Evolutionary conservation across 2,888 invertebrate species (phyloP).

Genomic region (Lasioglossum calceatum): DNA sequence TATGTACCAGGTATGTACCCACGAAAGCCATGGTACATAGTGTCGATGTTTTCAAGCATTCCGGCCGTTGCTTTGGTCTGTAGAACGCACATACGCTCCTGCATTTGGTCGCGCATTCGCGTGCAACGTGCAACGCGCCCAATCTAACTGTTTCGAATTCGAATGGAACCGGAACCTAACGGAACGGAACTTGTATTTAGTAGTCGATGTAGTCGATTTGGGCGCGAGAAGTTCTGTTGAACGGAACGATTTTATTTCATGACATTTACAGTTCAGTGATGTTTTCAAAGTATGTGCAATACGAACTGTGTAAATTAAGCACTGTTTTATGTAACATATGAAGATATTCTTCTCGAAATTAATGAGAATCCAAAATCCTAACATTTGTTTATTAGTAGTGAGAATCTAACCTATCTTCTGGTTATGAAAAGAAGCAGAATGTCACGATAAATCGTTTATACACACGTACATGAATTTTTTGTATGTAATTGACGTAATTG

Average conservation of each 20-base stretch:
- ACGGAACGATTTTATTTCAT: background rate
- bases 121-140: too few relatives aligned
- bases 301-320: background rate
- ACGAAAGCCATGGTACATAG: too few relatives aligned
- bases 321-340: background rate
- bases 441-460: background rate
- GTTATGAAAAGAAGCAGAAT: background rate
- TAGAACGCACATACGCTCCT: too few relatives aligned
- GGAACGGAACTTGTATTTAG: too few relatives aligned
- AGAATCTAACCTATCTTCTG: background rate
- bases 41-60: too few relatives aligned
- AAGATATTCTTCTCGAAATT: background rate
- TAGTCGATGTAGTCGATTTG: background rate
- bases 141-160: too few relatives aligned
- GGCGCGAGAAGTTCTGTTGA: background rate
- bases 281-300: background rate
- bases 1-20: too few relatives aligned
- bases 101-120: too few relatives aligned
- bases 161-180: too few relatives aligned
- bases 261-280: background rate
- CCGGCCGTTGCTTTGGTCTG: too few relatives aligned
- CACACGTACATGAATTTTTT: background rate
- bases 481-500: background rate
- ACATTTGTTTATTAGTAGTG: background rate
- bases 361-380: background rate